A percentile compares a stretch with the other conserved stretches of the same genome.
Evolutionary conservation across 2,888 invertebrate species (phyloP).

Genomic region (Saturnia japonica): DNA sequence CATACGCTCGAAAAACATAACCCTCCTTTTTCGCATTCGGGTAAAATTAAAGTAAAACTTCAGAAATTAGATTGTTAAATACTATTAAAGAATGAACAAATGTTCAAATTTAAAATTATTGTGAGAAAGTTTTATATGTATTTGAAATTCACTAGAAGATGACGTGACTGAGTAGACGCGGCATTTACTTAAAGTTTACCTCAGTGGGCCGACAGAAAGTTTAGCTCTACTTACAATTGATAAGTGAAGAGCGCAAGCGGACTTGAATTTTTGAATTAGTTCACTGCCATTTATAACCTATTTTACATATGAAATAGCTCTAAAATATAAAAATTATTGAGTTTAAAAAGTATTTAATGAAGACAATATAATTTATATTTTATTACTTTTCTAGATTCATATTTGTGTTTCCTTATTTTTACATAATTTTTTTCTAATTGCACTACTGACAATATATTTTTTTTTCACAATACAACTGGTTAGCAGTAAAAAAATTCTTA

Average conservation of each 20-base stretch:
- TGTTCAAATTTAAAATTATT: slow-evolving; percentile 28
- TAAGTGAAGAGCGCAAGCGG: slow-evolving; percentile 51
- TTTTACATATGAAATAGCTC: neutral
- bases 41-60: neutral
- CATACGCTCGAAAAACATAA: no score
- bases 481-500: no score
- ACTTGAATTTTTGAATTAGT: slow-evolving; percentile 37
- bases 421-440: no score
- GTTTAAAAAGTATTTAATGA: neutral
- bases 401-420: no score
- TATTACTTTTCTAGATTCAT: neutral
- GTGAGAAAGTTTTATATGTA: slow-evolving; percentile 45
- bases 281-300: neutral
- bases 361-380: neutral
- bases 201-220: slow-evolving; percentile 60
- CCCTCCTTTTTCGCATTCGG: no score
- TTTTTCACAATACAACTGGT: no score
- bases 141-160: slow-evolving; percentile 42
- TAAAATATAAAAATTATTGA: neutral
- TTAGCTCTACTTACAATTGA: slow-evolving; percentile 52
- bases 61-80: slow-evolving; percentile 15
- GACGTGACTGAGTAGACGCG: slow-evolving; percentile 45
- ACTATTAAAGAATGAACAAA: slow-evolving; percentile 30
- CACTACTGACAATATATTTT: no score
- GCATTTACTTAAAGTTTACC: slow-evolving; percentile 74